Evolutionary conservation across 2,888 invertebrate species (phyloP), one percentile per base, ranked within the genome.

Genomic region (Mesorhabditis sp.): DNA sequence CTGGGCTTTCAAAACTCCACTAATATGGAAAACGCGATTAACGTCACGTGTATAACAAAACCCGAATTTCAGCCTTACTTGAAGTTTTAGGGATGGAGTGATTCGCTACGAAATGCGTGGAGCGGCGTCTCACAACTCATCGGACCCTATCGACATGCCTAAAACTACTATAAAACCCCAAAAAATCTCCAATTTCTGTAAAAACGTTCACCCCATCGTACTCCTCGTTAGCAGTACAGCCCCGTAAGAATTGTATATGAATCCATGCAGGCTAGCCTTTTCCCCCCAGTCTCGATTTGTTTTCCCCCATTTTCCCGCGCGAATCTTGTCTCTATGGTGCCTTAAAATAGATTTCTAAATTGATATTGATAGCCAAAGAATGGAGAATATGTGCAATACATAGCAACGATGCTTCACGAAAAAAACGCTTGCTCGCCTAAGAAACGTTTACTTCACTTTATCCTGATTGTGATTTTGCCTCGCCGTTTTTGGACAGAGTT

Each of bases 51-150:
- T 28, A 28, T 28, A 28, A 28, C 28, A 28, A 28, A 28, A 28
- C 28, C 28, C 28, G 2, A 28, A 2, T 15, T 67, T 58, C 2
- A 28, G 2, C 28, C 28, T 28, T 65, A 65, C 43, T 62, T 66
- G 68, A 65, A 67, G 67, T 65, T 82, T 73, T 74, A 82, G 83
- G 77, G 75, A 71, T 83, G 80, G 82, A 80, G 74, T 74, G 80
- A 83, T 58, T 78, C 81, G 3, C 71, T 83, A 50, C 79, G 82
- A 15, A 81, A 82, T 65, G 80, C 79, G 6, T 79, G 82, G 64
- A 82, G 81, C 62, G 76, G 77, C 4, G 72, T 81, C 15, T 74
- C 79, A 4, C 77, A 77, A 7, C 74, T 80, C 13, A 74, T 80
- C 45, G 74, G 76, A 58, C 72, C 78, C 28, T 77, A 76, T 13